Conservation (phyloP, 2,797 vertebrate genomes). For the Mus spretus region DNA sequence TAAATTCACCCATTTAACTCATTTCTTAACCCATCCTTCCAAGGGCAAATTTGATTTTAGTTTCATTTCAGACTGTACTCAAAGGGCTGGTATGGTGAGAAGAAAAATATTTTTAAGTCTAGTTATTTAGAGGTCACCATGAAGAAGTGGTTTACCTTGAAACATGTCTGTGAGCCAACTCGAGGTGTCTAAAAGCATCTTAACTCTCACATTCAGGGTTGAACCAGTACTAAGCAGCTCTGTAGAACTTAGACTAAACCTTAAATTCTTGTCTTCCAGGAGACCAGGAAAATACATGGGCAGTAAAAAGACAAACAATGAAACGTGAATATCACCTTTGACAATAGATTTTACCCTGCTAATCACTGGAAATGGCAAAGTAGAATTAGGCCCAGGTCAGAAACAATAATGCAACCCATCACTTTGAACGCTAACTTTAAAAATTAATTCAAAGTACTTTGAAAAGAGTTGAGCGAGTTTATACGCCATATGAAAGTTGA, state of each 20-base stretch:
- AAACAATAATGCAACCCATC: not conserved
- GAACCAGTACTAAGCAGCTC: not conserved
- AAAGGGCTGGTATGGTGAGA: not conserved
- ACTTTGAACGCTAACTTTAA: not conserved
- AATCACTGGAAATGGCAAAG: not conserved
- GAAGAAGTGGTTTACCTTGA: conserved; percentile 50
- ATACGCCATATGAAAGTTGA: conserved; percentile 19
- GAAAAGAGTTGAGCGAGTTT: not conserved
- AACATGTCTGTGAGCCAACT: conserved; percentile 13
- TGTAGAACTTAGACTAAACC: conserved; percentile 36
- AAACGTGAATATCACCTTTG: conserved; percentile 11
- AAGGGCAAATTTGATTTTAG: conserved; percentile 47
- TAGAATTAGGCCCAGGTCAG: not conserved
- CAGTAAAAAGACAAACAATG: conserved; percentile 4
- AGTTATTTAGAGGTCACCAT: not conserved
- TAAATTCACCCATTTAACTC: conserved; percentile 48
- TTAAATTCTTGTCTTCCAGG: conserved; percentile 7
- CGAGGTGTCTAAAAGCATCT: conserved; percentile 29
- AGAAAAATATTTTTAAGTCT: conserved; percentile 43
- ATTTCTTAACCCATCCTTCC: conserved; percentile 27
- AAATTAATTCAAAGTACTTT: not conserved
- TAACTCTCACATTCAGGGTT: conserved; percentile 44
- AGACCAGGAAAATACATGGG: not conserved
- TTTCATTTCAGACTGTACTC: conserved; percentile 38
- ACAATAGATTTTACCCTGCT: not conserved